Evolutionary conservation across 2,888 invertebrate species (phyloP).

Genomic region (Drosophila anomalata): DNA sequence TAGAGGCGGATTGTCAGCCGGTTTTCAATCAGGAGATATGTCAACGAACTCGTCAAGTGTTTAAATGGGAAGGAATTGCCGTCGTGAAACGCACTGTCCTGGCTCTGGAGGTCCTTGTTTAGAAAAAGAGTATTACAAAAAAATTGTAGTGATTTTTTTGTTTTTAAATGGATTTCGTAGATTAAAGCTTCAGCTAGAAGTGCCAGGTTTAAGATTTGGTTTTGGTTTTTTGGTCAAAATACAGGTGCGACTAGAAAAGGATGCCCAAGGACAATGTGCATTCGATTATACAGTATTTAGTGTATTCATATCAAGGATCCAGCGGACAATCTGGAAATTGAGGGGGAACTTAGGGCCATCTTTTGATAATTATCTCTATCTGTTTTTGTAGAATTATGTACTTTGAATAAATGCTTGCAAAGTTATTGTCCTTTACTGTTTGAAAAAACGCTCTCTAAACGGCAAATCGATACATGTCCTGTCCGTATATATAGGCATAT

Average conservation of each 20-base stretch:
- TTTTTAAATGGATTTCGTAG: conserved; percentile 2
- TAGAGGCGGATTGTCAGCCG: conserved; percentile 14
- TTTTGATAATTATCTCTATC: conserved; percentile 21
- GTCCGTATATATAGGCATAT: not conserved
- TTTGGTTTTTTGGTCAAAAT: conserved; percentile 30
- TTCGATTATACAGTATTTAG: conserved; percentile 3
- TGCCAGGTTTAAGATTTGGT: conserved; percentile 31
- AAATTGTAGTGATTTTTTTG: not conserved
- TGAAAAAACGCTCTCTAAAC: conserved; percentile 31
- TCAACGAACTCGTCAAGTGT: conserved; percentile 12
- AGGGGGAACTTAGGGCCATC: conserved; percentile 2
- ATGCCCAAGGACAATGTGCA: conserved; percentile 1
- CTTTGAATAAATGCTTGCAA: conserved; percentile 66
- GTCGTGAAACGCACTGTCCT: conserved; percentile 23
- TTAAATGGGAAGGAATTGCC: not conserved
- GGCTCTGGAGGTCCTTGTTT: not conserved
- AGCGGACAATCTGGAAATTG: conserved; percentile 23
- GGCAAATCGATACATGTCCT: conserved; percentile 12
- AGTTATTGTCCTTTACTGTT: conserved; percentile 67
- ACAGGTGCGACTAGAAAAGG: conserved; percentile 22
- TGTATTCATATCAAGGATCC: conserved; percentile 1
- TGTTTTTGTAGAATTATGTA: conserved; percentile 3
- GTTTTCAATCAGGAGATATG: conserved; percentile 10
- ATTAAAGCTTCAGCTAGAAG: conserved; percentile 44
- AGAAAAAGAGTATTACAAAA: not conserved